phyloP scores from a whole-genome alignment of 2,888 invertebrate species.

The Clanis bilineata region DNA sequence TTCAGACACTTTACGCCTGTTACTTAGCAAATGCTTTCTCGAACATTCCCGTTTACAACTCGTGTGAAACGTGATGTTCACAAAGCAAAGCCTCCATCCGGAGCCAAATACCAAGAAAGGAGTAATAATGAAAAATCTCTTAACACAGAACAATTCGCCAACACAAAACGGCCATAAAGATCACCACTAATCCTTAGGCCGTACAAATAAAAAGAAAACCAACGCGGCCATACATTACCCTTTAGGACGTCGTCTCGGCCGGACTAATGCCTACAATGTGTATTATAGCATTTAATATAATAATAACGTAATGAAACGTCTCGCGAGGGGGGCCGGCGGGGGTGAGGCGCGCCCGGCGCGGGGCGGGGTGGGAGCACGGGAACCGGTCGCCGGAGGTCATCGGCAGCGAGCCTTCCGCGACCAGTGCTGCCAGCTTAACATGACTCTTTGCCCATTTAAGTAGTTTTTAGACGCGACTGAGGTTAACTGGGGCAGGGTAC shows the following conservation, averaged over 20 bases:
- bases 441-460: constrained; percentile 57
- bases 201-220: constrained; percentile 54
- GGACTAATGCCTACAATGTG: constrained; percentile 80
- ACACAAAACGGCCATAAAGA: constrained; percentile 63
- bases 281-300: constrained; percentile 82
- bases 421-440: constrained; percentile 65
- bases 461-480: constrained; percentile 54
- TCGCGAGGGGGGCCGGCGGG: constrained; percentile 51
- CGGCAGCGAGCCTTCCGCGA: constrained; percentile 79
- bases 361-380: constrained; percentile 50
- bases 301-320: constrained; percentile 83
- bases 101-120: constrained; percentile 46
- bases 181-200: constrained; percentile 57
- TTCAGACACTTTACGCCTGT: background rate
- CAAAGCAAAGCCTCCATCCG: constrained; percentile 37
- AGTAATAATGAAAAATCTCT: constrained; percentile 43
- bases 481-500: constrained; percentile 49
- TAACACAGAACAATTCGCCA: constrained; percentile 59
- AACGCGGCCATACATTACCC: constrained; percentile 56
- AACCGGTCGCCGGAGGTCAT: constrained; percentile 81
- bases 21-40: background rate
- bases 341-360: constrained; percentile 34
- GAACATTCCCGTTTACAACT: background rate
- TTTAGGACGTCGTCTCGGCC: constrained; percentile 60
- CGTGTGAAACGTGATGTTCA: constrained; percentile 35